A percentile compares a stretch with the other conserved stretches of the same genome.
Evolutionary conservation across 2,888 invertebrate species (phyloP).

Genomic region (Pimpla rufipes): DNA sequence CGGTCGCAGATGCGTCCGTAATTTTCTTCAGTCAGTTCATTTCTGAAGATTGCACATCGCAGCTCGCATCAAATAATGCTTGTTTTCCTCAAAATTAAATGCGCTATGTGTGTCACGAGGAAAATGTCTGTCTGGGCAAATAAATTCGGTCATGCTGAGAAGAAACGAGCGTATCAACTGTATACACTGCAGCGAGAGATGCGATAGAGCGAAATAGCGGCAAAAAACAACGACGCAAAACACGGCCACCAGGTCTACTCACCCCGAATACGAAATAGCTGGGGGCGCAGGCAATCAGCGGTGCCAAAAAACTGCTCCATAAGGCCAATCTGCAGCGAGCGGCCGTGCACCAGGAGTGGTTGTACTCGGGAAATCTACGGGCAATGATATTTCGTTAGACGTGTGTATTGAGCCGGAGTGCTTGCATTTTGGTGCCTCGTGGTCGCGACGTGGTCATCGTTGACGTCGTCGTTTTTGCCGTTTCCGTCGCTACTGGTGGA

Average conservation of each 20-base stretch:
- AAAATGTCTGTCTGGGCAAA: slow-evolving; percentile 1
- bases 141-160: neutral
- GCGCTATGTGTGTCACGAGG: neutral
- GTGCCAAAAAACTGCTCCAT: slow-evolving; percentile 90
- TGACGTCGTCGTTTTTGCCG: slow-evolving; percentile 12
- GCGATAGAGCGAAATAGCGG: slow-evolving; percentile 3
- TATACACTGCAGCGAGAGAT: neutral
- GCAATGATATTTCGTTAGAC: slow-evolving; percentile 37
- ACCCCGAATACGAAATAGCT: slow-evolving; percentile 91
- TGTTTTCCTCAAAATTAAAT: slow-evolving; percentile 18
- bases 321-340: slow-evolving; percentile 92
- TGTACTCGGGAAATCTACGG: slow-evolving; percentile 92
- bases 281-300: slow-evolving; percentile 93
- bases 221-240: slow-evolving; percentile 7
- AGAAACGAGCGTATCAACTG: neutral
- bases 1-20: neutral
- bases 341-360: slow-evolving; percentile 91
- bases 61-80: slow-evolving; percentile 1
- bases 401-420: neutral
- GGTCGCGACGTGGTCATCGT: slow-evolving; percentile 14
- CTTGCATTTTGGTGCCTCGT: neutral
- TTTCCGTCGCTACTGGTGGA: neutral
- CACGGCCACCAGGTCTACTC: slow-evolving; percentile 67
- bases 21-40: neutral
- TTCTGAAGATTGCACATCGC: neutral